These are phyloP conservation scores for Sebastes elongatus DNA, from an alignment of 2,797 vertebrate species.

Conservation along the genomic window DNA sequence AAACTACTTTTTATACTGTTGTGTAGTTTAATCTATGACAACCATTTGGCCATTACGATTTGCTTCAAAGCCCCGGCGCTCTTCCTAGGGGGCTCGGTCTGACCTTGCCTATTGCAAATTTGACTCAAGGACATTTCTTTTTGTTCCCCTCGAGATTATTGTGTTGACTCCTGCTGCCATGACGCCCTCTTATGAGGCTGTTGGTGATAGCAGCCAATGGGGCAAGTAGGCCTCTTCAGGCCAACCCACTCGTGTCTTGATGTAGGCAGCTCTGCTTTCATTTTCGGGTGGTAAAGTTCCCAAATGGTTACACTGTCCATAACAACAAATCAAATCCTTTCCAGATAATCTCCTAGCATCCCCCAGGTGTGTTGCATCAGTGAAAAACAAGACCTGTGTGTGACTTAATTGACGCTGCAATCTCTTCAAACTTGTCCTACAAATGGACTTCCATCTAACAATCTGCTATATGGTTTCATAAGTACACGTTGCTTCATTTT, in stretches of 20 bases:
- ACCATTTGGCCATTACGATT: too few species aligned
- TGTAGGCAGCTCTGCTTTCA: neutral
- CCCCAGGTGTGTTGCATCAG: neutral
- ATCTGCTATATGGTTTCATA: neutral
- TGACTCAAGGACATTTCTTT: neutral
- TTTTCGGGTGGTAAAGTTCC: neutral
- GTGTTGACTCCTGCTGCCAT: neutral
- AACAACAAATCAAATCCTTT: neutral
- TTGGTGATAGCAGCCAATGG: neutral
- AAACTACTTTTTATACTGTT: too few species aligned
- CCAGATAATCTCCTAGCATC: neutral
- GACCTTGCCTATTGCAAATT: neutral
- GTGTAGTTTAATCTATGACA: too few species aligned
- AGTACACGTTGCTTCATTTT: neutral
- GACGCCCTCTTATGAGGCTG: neutral
- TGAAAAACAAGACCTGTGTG: neutral
- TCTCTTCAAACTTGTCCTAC: neutral
- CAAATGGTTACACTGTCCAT: neutral
- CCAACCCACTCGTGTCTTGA: neutral
- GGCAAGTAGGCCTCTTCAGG: neutral
- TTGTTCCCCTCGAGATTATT: neutral
- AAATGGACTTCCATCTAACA: neutral
- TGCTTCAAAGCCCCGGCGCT: too few species aligned
- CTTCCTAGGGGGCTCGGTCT: neutral
- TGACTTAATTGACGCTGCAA: neutral